Evolutionary conservation across 2,113 vertebrate species (phyloP).

Genomic region (Monopterus albus): DNA sequence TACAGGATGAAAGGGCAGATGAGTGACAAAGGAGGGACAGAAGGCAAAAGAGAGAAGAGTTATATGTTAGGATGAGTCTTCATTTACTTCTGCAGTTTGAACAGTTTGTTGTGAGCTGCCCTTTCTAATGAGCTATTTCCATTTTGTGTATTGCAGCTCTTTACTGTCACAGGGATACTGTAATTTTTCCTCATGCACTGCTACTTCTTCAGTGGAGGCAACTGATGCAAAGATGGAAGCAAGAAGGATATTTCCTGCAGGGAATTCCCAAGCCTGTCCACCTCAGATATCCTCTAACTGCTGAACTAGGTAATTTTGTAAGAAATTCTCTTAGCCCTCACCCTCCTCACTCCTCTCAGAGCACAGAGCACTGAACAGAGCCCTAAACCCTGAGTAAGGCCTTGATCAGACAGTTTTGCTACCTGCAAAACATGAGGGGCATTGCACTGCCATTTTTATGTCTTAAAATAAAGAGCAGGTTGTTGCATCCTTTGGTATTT

Average conservation of each 20-base stretch:
- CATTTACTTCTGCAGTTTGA: background rate
- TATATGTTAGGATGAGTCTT: slow-evolving; percentile 13
- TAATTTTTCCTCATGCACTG: background rate
- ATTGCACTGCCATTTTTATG: too few relatives aligned
- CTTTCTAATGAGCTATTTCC: background rate
- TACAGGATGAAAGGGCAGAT: background rate
- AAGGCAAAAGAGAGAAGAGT: background rate
- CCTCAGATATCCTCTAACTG: slow-evolving; percentile 37
- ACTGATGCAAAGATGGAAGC: slow-evolving; percentile 6
- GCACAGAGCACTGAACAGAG: slow-evolving; percentile 33
- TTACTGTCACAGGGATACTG: background rate
- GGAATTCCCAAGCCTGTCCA: slow-evolving; percentile 40
- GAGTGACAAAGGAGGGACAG: slow-evolving; percentile 7
- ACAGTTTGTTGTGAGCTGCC: slow-evolving; percentile 28
- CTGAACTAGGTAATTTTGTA: slow-evolving; percentile 39
- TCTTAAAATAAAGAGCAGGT: too few relatives aligned
- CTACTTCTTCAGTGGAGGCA: slow-evolving; percentile 11
- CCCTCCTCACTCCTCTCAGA: slow-evolving; percentile 14
- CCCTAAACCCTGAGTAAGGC: slow-evolving; percentile 17
- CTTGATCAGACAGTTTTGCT: too few relatives aligned
- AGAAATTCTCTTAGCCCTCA: slow-evolving; percentile 47
- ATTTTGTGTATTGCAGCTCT: background rate
- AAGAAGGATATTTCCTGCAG: slow-evolving; percentile 12
- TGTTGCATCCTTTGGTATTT: too few relatives aligned
- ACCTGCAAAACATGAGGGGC: too few relatives aligned